Base-by-base conservation (phyloP, 2,797 vertebrate species). In the Anguilla marmorata region DNA sequence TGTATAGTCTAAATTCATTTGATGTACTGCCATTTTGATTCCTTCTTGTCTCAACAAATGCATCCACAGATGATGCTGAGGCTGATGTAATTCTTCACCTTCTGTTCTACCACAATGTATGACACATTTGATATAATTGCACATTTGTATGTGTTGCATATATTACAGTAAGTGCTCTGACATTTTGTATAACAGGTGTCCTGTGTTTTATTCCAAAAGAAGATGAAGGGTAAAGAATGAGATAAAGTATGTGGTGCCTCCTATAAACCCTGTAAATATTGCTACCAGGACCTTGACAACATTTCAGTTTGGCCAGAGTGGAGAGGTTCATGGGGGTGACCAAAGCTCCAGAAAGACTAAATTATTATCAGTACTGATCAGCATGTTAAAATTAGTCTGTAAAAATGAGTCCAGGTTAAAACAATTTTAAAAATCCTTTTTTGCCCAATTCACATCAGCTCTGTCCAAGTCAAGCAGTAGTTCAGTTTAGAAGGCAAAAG, bases 141-240 rank as follows among this genome's bases (percentile, higher is more conserved):
- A 84, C 89, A 90, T 86, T 84, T 90, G 87, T 92, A 89, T 90
- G 90, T 90, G 89, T 37, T 76, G 72, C 72, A 89, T 86, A 85
- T 88, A 91, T 92, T 88, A 41, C 37, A 41, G 37, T 41, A 93
- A 91, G 91, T 89, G 89, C 91, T 93, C 90, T 92, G 80, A 92
- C 45, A 52, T 89, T 90, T 86, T 88, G 24, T 91, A 90, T 89
- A 88, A 19, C 33, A 85, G 87, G 4, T 85, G 76, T 90, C 52
- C 41, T 84, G 89, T 91, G 90, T 87, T 86, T 83, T 76, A 24
- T 41, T 5, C 72, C 85, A 88, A 91, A 83, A 66, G 60, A 87
- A 86, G 86, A 92, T 91, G 27, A 72, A 72, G 21, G n/a, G n/a
- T 72, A 12, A 92, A 89, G 63, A 84, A 0, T 86, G 72, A 87